Conservation (phyloP, 2,888 invertebrate genomes). For the Cantharis nigra region DNA sequence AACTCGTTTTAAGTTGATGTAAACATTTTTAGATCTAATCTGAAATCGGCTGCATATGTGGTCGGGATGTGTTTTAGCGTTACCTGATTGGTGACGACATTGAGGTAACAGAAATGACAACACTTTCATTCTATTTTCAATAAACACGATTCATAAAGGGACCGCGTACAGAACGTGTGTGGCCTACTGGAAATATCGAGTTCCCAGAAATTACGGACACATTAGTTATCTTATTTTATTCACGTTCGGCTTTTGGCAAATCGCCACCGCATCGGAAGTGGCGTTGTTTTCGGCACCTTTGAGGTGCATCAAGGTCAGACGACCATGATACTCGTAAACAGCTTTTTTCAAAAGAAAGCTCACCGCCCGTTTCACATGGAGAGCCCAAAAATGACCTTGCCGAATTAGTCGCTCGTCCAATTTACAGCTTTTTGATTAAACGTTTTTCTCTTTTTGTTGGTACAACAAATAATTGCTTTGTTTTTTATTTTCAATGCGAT, state of each 20-base stretch:
- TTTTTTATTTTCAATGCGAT: background rate
- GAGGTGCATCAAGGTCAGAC: constrained; percentile 35
- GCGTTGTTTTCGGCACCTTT: constrained; percentile 38
- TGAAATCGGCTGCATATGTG: constrained; percentile 29
- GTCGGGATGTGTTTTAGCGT: constrained; percentile 13
- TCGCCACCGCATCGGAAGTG: constrained; percentile 42
- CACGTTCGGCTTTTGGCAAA: constrained; percentile 39
- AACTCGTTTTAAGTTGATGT: constrained; percentile 29
- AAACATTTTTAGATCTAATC: constrained; percentile 33
- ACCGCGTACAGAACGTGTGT: constrained; percentile 31
- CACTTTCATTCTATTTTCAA: background rate
- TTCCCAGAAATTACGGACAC: constrained; percentile 36
- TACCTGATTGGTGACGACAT: background rate
- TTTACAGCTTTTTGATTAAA: background rate
- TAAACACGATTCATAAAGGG: constrained; percentile 18
- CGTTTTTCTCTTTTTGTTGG: background rate
- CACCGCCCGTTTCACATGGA: constrained; percentile 8
- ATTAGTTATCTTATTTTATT: constrained; percentile 38
- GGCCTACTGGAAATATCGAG: constrained; percentile 36
- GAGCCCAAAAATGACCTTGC: constrained; percentile 6
- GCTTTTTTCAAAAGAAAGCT: constrained; percentile 8
- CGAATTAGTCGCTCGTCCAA: background rate
- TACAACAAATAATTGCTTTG: background rate
- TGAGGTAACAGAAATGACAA: background rate
- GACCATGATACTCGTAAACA: constrained; percentile 12